Conservation (phyloP, 2,797 vertebrate species). For the Antennarius maculatus region DNA sequence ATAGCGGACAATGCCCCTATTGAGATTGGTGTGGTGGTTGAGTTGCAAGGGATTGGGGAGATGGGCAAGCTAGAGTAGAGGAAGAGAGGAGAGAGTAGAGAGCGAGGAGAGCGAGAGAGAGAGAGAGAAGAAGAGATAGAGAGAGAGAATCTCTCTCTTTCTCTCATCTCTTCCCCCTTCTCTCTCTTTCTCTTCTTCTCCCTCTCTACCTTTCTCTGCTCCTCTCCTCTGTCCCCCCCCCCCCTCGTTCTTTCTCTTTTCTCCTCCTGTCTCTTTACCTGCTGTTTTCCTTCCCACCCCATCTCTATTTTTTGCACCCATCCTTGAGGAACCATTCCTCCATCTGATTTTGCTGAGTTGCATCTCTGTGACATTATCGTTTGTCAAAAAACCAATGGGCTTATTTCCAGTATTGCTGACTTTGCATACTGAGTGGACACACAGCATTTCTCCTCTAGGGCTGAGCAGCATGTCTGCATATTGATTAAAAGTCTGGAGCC, state of each 20-base stretch:
- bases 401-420: constrained; percentile 59
- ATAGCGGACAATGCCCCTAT: constrained; percentile 90
- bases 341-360: constrained; percentile 75
- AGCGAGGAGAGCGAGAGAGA: no score
- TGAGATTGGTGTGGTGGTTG: no score
- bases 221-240: constrained; percentile 42
- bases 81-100: no score
- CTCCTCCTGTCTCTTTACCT: constrained; percentile 35
- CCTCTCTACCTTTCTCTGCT: constrained; percentile 15
- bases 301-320: constrained; percentile 49
- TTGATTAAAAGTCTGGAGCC: constrained; percentile 23
- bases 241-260: no score
- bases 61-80: no score
- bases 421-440: constrained; percentile 50
- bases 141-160: constrained; percentile 40
- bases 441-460: constrained; percentile 18
- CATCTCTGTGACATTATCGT: constrained; percentile 58
- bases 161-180: constrained; percentile 22
- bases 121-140: no score
- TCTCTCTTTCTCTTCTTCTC: no score
- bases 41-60: no score
- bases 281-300: constrained; percentile 60
- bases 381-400: constrained; percentile 54
- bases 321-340: constrained; percentile 41
- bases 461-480: constrained; percentile 12